Evolutionary conservation across 2,797 vertebrate species (phyloP), one percentile per base, ranked within the genome.

Genomic region (Nannoperca obscura): DNA sequence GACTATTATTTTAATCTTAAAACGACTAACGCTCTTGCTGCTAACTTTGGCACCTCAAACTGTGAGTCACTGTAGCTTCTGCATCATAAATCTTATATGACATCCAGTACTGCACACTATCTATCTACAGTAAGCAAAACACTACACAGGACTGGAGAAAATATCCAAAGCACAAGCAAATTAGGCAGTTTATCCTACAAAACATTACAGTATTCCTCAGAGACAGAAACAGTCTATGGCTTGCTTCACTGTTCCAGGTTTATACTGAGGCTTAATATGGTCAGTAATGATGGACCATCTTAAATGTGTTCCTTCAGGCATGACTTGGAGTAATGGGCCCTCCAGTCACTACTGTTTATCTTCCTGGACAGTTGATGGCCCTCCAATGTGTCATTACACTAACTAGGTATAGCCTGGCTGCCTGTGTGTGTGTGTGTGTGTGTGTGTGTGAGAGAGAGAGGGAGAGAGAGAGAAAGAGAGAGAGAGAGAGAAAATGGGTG

Each of bases 261-360:
- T 83, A 78, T 73, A 75, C 74, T 76, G 76, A 69, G 74, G 68
- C 77, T 80, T 90, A 82, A 84, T 81, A 80, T 82, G 68, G 71
- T 67, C 17, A 12, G 80, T 89, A 88, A 90, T 89, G 86, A 92
- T 74, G 79, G 69, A 80, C 78, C 76, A 65, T 86, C 79, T 77
- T 61, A 81, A 89, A 87, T 77, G 86, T 73, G 80, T 75, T 85
- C 71, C 80, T 90, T 76, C 89, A 91, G 87, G 90, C 91, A 78
- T 86, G 89, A 82, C 89, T 67, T 74, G 74, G 85, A 92, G 79
- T 92, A 93, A 94, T 91, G 86, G 88, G 84, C 82, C 88, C 86
- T 92, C 83, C 76, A 92, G 88, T 91, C 88, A 91, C 83, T 66
- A 84, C 84, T 91, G 90, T 91, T 92, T 93, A 92, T 91, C 90